Evolutionary conservation across 1,140 invertebrate species (phyloP).

Genomic region (Propsilocerus akamusi): DNA sequence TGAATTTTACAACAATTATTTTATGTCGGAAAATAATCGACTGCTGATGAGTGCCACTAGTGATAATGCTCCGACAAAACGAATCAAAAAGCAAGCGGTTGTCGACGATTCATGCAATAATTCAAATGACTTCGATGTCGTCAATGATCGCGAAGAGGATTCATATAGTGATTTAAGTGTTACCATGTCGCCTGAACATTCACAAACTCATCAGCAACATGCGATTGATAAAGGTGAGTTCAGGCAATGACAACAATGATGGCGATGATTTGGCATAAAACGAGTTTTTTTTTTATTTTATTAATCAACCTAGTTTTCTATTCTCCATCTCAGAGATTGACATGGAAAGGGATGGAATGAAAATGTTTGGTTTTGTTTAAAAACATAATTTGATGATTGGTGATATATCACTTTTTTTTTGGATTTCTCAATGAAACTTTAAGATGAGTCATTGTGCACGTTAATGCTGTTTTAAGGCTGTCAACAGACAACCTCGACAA

Average conservation of each 20-base stretch:
- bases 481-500: too few species aligned
- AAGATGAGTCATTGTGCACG: too few species aligned
- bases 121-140: background rate
- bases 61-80: too few species aligned
- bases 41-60: background rate
- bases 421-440: too few species aligned
- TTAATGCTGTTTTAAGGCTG: too few species aligned
- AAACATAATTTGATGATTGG: slow-evolving; percentile 2
- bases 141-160: background rate
- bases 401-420: slow-evolving; percentile 1
- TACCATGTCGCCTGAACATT: background rate
- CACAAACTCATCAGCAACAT: background rate
- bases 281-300: too few species aligned
- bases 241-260: background rate
- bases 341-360: slow-evolving; percentile 2
- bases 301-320: background rate
- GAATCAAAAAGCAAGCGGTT: background rate
- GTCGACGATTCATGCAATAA: background rate
- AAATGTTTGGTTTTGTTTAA: background rate
- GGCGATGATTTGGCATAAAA: slow-evolving; percentile 1
- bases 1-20: slow-evolving; percentile 1
- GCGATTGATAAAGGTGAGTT: slow-evolving; percentile 2
- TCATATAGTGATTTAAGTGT: slow-evolving; percentile 3
- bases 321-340: background rate
- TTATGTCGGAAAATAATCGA: slow-evolving; percentile 1